A percentile compares a stretch with the other conserved stretches of the same genome.
Evolutionary conservation across 2,797 vertebrate species (phyloP).

Genomic region (Malurus leucopterus): DNA sequence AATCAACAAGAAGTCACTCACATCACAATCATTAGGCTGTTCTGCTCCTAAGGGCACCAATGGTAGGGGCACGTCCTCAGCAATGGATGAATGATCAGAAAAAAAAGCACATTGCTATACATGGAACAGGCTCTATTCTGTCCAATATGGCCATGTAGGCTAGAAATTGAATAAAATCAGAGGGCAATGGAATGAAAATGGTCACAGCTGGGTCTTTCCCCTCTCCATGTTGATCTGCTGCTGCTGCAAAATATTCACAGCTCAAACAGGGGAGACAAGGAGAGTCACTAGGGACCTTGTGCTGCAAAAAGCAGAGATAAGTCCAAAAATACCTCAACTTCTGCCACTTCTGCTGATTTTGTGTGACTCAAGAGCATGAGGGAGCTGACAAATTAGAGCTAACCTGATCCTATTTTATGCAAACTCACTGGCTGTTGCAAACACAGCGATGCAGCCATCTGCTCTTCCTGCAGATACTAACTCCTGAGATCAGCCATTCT

Average conservation of each 20-base stretch:
- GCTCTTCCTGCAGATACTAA: neutral
- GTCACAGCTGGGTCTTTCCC: neutral
- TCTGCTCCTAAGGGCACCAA: slow-evolving; percentile 13
- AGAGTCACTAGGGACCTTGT: neutral
- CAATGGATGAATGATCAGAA: neutral
- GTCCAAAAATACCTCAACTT: neutral
- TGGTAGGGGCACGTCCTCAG: neutral
- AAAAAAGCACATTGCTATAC: neutral
- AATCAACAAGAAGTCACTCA: slow-evolving; percentile 21
- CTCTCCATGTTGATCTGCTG: neutral
- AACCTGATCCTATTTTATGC: neutral
- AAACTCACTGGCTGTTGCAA: neutral
- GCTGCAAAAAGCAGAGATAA: neutral
- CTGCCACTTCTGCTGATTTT: neutral
- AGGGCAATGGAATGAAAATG: neutral
- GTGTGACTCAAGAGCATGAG: neutral
- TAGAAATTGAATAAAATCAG: neutral
- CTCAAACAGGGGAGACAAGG: neutral
- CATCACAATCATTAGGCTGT: neutral
- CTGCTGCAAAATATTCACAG: neutral
- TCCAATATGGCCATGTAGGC: neutral
- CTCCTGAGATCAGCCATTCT: neutral
- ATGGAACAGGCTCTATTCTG: neutral
- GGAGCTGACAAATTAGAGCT: neutral
- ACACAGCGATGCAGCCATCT: neutral